Evolutionary conservation across 2,113 vertebrate species (phyloP).

Genomic region (Thunnus thynnus): DNA sequence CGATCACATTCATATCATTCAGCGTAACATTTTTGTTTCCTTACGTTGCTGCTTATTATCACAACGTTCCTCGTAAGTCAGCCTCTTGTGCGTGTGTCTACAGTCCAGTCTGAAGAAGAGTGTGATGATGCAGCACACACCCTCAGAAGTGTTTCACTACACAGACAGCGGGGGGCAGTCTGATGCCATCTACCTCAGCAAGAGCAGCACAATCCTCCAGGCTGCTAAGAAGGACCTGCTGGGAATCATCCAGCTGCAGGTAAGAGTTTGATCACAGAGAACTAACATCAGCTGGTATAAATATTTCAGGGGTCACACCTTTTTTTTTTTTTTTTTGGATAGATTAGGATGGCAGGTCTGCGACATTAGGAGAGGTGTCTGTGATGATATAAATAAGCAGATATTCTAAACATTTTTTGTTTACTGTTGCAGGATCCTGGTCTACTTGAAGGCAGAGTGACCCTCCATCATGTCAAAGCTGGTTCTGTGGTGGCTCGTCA

Average conservation of each 20-base stretch:
- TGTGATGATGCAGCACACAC: constrained; percentile 87
- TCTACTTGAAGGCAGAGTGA: constrained; percentile 90
- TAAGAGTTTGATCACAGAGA: constrained; percentile 64
- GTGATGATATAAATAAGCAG: background rate
- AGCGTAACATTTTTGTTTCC: too few relatives aligned
- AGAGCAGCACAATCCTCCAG: constrained; percentile 86
- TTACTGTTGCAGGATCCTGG: constrained; percentile 84
- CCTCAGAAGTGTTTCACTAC: constrained; percentile 89
- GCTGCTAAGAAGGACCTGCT: constrained; percentile 94
- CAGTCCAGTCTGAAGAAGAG: constrained; percentile 91
- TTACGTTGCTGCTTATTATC: background rate
- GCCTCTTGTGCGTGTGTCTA: constrained; percentile 17
- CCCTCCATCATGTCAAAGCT: constrained; percentile 91
- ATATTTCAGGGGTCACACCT: background rate
- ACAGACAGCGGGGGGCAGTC: constrained; percentile 76
- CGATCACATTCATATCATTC: too few relatives aligned
- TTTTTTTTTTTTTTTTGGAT: background rate
- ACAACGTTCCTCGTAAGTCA: background rate
- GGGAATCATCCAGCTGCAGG: constrained; percentile 91
- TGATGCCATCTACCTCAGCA: constrained; percentile 79
- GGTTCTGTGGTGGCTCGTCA: constrained; percentile 92
- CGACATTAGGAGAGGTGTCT: background rate
- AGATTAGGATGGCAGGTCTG: background rate
- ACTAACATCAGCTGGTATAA: background rate
- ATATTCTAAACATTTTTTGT: background rate